Evolutionary conservation across 2,113 vertebrate genomes (phyloP).

Genomic region (Centropus unirufus): DNA sequence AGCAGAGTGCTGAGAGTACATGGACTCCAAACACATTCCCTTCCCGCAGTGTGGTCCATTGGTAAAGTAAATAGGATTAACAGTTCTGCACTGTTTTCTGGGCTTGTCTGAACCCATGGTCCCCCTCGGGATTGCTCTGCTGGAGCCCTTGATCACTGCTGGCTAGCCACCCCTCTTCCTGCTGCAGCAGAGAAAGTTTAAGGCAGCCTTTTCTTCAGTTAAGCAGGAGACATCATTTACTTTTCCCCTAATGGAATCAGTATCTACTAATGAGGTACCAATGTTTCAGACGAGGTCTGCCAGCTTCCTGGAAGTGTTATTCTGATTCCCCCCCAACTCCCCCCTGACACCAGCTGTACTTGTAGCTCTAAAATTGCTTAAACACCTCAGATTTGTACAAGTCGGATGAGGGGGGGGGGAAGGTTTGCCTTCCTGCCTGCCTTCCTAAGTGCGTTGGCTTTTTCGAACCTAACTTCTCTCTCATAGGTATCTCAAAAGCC

Average conservation of each 20-base stretch:
- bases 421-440: not conserved
- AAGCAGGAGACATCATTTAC: not conserved
- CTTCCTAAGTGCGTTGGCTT: not conserved
- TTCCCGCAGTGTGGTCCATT: not conserved
- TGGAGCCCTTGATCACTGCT: not conserved
- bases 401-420: rapidly evolving
- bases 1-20: rapidly evolving
- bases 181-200: rapidly evolving
- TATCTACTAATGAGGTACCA: not conserved
- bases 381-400: not conserved
- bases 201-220: not conserved
- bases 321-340: not conserved
- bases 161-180: not conserved
- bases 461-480: slow-evolving; percentile 1
- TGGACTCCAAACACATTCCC: not conserved
- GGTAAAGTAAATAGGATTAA: not conserved
- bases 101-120: not conserved
- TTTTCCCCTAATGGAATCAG: not conserved
- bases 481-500: slow-evolving; percentile 1
- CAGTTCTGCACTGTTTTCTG: not conserved
- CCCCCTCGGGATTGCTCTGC: not conserved
- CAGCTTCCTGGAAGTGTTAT: not conserved
- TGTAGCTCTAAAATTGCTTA: not conserved
- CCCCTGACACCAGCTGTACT: not conserved
- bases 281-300: not conserved